Evolutionary conservation across 2,113 vertebrate species (phyloP), one percentile per base, ranked within the genome.

Genomic region (Leucosticte australis): DNA sequence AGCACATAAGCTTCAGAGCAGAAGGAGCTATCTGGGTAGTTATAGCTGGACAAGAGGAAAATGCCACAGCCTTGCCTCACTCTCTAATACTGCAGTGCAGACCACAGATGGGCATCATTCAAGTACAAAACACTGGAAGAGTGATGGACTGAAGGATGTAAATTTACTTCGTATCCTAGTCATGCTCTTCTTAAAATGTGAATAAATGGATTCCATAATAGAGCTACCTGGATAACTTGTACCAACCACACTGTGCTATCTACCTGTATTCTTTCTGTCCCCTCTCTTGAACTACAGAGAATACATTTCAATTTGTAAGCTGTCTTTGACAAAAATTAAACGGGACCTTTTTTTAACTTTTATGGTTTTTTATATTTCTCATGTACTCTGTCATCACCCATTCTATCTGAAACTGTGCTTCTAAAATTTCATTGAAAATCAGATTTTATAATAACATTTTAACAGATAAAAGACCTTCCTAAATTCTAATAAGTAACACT

Each of bases 211-310:
- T 23, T 30, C 17, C 7, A 42, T 15, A 33, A 16, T 15, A 59
- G 1, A 4, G 14, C 10, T 82, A 27, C 10, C 8, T 53, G 64
- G 11, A 76, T 19, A 64, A 85, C 8, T 67, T 76, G 4, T 35
- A 68, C 8, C 14, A 67, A 68, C 8, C 14, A 63, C 7, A 23
- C 4, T 53, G 5, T n/a, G 27, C 13, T 49, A n/a, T 11, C 18
- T 11, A 30, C 5, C 20, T 33, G 4, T 33, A 41, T 63, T 71
- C 12, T 47, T 76, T 31, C 14, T 0, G 0, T 67, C 31, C 13
- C 57, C 12, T 59, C 3, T 59, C 23, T 75, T 50, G 49, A 77
- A 80, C 83, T 37, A 57, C 0, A 76, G 10, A 71, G 2, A 3
- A 33, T 53, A 8, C 41, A 50, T n/a, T 49, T 80, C 56, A 65